A percentile compares a stretch with the other conserved stretches of the same genome.
Evolutionary conservation across 2,113 vertebrate genomes (phyloP).

Genomic region (Carassius carassius): DNA sequence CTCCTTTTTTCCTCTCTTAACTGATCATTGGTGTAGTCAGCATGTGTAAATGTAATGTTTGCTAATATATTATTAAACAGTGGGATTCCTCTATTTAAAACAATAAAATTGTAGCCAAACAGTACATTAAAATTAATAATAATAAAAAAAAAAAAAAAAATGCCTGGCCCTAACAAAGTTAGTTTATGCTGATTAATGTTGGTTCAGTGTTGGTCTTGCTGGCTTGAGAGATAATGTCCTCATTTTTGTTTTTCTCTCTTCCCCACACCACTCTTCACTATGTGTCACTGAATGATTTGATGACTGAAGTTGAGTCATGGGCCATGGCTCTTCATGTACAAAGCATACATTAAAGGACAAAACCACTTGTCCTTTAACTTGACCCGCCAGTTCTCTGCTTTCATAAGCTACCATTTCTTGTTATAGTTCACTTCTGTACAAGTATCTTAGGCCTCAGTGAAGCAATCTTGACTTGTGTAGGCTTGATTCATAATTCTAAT

Average conservation of each 20-base stretch:
- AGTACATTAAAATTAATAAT: no score
- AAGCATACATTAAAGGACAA: background rate
- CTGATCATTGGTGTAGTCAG: no score
- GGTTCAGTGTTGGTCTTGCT: background rate
- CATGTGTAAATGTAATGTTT: no score
- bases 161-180: no score
- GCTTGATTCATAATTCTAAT: no score
- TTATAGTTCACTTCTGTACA: background rate
- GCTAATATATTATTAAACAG: no score
- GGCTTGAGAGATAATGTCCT: background rate
- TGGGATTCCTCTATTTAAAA: no score
- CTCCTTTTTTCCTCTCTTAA: no score
- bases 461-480: slow-evolving; percentile 2
- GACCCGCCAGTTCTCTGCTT: background rate
- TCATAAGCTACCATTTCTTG: background rate
- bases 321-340: background rate
- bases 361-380: no score
- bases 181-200: background rate
- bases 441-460: background rate
- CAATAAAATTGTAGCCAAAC: no score
- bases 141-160: no score
- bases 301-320: background rate
- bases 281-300: background rate
- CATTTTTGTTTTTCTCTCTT: background rate
- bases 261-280: background rate